Base-by-base conservation (phyloP, 2,797 vertebrate genomes). In the Microctenopoma lineatum region DNA sequence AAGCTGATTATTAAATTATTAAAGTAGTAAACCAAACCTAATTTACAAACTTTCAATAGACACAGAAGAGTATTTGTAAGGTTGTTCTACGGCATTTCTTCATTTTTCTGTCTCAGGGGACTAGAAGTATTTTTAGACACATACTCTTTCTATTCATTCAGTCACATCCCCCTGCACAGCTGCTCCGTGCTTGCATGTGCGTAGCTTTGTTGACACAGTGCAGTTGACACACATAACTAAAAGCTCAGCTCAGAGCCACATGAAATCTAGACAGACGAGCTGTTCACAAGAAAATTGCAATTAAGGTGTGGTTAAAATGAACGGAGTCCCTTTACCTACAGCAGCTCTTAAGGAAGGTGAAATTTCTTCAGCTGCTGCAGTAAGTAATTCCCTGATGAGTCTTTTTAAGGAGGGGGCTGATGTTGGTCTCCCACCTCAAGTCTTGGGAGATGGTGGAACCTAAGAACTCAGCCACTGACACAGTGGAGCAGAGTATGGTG, bases 151-250 rank as follows among this genome's bases (percentile, higher is more conserved):
- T 58, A 55, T 57, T 70, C 59, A 14, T 54, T 53, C 56, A 67
- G 78, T 63, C 75, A 66, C 21, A 21, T 21, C 56, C 41, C 44
- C 45, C 32, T 8, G 29, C 10, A 69, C 44, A 60, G 48, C 38
- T 16, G 0, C 27, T 38, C n/a, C 21, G 1, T 46, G 36, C 32
- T 41, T 21, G 59, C 34, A 39, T 57, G 41, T 12, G 11, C 29
- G 41, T 59, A 79, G 10, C 57, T 70, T 77, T 84, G 64, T 77
- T 79, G 63, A 78, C 79, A 76, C 32, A 53, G 73, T 29, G 46
- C 59, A 18, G 29, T 32, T 53, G 41, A 59, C 3, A 60, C 53
- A 56, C n/a, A 57, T 45, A 16, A 34, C 26, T 62, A 39, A 62
- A 5, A 56, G 21, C 21, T 9, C 48, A 38, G 29, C 21, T 26